A percentile compares a stretch with the other conserved stretches of the same genome.
phyloP scores from a whole-genome alignment of 2,113 vertebrate genomes.

The Blennius ocellaris region DNA sequence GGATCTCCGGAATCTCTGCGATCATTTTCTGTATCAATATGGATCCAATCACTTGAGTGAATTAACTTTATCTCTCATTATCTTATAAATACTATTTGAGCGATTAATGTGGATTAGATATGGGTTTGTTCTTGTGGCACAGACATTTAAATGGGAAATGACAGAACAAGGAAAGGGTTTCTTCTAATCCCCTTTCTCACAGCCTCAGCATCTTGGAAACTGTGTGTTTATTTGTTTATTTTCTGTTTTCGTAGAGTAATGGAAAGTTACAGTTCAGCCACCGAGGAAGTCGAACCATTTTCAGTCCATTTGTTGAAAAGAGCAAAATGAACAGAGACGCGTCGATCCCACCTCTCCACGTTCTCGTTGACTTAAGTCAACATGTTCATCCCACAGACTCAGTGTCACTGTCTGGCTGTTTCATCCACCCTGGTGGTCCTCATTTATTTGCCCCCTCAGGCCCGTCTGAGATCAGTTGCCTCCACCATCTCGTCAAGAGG shows the following conservation, averaged over 20 bases:
- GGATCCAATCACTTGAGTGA: constrained; percentile 2
- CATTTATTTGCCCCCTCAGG: constrained; percentile 69
- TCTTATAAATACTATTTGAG: constrained; percentile 13
- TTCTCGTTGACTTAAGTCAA: constrained; percentile 32
- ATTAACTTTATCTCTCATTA: neutral
- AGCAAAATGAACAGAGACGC: constrained; percentile 2
- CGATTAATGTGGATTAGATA: constrained; percentile 9
- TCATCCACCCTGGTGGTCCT: constrained; percentile 73
- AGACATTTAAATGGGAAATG: constrained; percentile 15
- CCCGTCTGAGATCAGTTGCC: constrained; percentile 76
- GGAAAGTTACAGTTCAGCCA: constrained; percentile 66
- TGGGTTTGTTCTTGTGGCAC: constrained; percentile 25
- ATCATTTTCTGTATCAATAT: constrained; percentile 21
- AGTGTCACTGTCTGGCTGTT: constrained; percentile 39
- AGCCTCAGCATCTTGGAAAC: constrained; percentile 60
- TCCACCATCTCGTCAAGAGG: constrained; percentile 55
- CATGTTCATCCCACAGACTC: constrained; percentile 25
- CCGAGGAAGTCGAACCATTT: constrained; percentile 30
- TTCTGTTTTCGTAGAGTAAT: constrained; percentile 50
- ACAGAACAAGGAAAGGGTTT: constrained; percentile 11
- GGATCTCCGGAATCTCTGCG: neutral
- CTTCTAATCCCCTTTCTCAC: constrained; percentile 65
- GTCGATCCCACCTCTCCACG: neutral
- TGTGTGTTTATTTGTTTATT: constrained; percentile 75
- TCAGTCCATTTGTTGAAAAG: neutral